phyloP scores from a whole-genome alignment of 1,140 invertebrate species.

The Drosophila dunni region DNA sequence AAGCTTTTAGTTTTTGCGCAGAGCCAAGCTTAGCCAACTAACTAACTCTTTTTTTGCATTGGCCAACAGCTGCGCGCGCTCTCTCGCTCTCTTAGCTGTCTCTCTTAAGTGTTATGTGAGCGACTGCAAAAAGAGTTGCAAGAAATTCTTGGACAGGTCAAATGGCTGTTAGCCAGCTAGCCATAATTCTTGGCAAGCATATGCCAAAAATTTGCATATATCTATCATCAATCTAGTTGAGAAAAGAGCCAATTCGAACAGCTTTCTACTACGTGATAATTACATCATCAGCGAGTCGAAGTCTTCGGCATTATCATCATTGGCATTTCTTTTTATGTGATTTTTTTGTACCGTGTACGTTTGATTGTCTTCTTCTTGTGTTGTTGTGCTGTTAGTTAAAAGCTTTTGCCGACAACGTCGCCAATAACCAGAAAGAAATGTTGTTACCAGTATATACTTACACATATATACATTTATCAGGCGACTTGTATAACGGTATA shows the following conservation, averaged over 20 bases:
- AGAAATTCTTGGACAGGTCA: conserved; percentile 30
- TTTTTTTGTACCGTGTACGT: conserved; percentile 33
- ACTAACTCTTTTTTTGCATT: conserved; percentile 19
- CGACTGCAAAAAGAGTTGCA: not conserved
- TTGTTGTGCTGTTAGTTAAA: conserved; percentile 45
- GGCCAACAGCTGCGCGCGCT: not conserved
- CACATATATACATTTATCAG: conserved; percentile 2
- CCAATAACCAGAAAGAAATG: conserved; percentile 18
- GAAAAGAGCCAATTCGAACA: conserved; percentile 3
- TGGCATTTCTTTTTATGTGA: conserved; percentile 31
- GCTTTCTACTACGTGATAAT: conserved; percentile 76
- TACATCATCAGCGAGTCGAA: conserved; percentile 63
- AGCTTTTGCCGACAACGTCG: conserved; percentile 42
- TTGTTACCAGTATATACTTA: not conserved
- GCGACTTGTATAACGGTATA: conserved; percentile 19
- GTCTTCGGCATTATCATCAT: conserved; percentile 20
- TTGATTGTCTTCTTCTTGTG: conserved; percentile 30
- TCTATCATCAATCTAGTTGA: conserved; percentile 52
- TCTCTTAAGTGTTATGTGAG: conserved; percentile 40
- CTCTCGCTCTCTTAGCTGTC: conserved; percentile 9
- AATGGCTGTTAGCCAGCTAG: conserved; percentile 37
- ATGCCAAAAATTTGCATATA: conserved; percentile 50
- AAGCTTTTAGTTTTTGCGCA: conserved; percentile 12
- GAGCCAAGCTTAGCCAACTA: conserved; percentile 12
- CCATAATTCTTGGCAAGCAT: conserved; percentile 43